Evolutionary conservation across 2,113 vertebrate genomes (phyloP), one percentile per base, ranked within the genome.

Genomic region (Noctilio leporinus): DNA sequence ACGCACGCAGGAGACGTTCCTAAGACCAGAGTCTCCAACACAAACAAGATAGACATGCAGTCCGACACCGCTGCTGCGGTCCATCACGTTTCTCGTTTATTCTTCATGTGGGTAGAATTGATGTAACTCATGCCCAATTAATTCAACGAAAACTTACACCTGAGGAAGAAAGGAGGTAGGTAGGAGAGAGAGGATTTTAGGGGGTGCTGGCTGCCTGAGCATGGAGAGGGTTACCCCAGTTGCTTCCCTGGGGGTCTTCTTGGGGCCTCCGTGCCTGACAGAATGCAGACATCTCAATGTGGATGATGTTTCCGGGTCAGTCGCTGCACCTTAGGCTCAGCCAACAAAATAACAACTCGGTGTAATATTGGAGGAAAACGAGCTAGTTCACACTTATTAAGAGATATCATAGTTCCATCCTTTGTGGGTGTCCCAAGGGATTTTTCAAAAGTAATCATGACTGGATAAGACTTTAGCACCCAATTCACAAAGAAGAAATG

Each of bases 181-280:
- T 2, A 33, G 80, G 14, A 28, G 20, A 26, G 45, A 40, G 11
- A 49, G 77, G 11, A 22, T 53, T 83, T 49, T 10, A 69, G n/a
- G 28, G 28, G 0, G 2, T 0, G 4, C 33, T 59, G 53, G 65
- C 9, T 26, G 69, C 16, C 24, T 43, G 49, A 28, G 11, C 14
- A 11, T 19, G 43, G 35, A 16, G n/a, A 19, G 5, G 16, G 47
- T 22, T 7, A 0, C 33, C 51, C 2, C 1, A 3, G 33, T 59
- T 43, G 3, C 12, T 51, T 76, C 38, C 19, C 8, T 62, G 17
- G 57, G 4, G 19, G n/a, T 15, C 67, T 80, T 55, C n/a, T 19
- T 4, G 22, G 33, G 16, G 5, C 22, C 38, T 40, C 22, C 0
- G 0, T 7, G 30, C 38, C 38, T 14, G 3, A 0, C 0, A 7